Conservation (phyloP, 1,140 invertebrate species). For the Drosophila leontia region DNA sequence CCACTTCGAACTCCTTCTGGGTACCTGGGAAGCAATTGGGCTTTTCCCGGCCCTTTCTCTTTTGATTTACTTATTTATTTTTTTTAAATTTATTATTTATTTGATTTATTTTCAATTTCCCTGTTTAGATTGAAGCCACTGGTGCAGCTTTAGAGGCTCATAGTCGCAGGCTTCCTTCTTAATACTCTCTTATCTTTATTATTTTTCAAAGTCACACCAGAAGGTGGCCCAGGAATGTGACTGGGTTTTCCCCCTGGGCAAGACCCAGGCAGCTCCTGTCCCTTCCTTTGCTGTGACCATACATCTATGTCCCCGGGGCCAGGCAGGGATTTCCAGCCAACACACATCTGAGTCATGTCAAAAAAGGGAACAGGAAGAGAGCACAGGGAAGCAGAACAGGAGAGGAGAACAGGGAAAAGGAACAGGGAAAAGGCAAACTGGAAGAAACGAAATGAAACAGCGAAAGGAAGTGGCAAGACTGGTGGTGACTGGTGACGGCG, state of each 20-base stretch:
- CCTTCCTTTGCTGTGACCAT: neutral
- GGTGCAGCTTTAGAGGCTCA: neutral
- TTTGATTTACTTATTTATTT: neutral
- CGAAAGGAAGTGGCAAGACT: slow-evolving; percentile 5
- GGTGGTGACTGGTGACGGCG: slow-evolving; percentile 1
- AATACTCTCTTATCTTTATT: neutral
- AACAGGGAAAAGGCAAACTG: neutral
- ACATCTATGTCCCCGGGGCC: neutral
- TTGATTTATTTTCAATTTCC: too few relatives aligned
- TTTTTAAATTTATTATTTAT: neutral
- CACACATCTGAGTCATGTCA: slow-evolving; percentile 12
- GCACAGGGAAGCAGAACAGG: too few relatives aligned
- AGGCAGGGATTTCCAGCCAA: slow-evolving; percentile 3
- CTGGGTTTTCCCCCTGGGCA: slow-evolving; percentile 3
- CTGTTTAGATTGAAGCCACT: neutral
- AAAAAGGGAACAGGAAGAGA: neutral
- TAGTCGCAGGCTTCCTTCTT: neutral
- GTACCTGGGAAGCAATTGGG: slow-evolving; percentile 2
- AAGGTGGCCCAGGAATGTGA: slow-evolving; percentile 4
- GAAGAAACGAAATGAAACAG: neutral
- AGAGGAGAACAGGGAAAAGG: neutral
- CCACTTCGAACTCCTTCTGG: neutral
- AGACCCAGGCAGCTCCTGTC: neutral
- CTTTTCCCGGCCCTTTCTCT: neutral
- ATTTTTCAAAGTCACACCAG: neutral